These are phyloP conservation scores for Agrypnus murinus DNA, from an alignment of 2,888 invertebrate species.

Conservation along the genomic window DNA sequence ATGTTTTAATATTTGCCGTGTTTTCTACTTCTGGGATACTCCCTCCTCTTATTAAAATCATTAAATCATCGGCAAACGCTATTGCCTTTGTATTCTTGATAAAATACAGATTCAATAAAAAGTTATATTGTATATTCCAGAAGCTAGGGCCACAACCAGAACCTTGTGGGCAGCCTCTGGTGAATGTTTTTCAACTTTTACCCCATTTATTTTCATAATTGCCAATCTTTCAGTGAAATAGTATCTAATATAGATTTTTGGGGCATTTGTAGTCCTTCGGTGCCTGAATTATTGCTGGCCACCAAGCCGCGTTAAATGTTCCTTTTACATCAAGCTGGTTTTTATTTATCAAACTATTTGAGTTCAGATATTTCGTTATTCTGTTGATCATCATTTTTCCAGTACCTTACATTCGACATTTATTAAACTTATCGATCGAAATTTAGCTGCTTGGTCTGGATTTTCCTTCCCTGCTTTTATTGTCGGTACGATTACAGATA, in stretches of 20 bases:
- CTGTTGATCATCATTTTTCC: not conserved
- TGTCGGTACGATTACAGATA: not conserved
- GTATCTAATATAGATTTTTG: not conserved
- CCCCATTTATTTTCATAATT: not conserved
- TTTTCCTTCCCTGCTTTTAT: not conserved
- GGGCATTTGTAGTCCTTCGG: not conserved
- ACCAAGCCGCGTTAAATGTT: not conserved
- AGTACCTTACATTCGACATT: not conserved
- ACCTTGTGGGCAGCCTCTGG: not conserved
- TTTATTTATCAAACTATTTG: not conserved
- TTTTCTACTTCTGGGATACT: too few relatives aligned
- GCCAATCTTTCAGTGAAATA: not conserved
- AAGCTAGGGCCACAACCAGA: not conserved
- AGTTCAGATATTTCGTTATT: not conserved
- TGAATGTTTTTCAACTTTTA: not conserved
- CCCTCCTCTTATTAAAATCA: too few relatives aligned
- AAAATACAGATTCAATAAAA: too few relatives aligned
- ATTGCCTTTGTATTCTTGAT: too few relatives aligned
- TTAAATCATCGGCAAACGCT: too few relatives aligned
- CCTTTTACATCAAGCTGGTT: not conserved
- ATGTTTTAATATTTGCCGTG: too few relatives aligned
- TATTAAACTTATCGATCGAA: too few relatives aligned
- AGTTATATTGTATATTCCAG: too few relatives aligned
- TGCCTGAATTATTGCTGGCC: not conserved
- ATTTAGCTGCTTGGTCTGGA: not conserved